Conservation (phyloP, 1,140 invertebrate genomes). For the Drosophila leontia region DNA sequence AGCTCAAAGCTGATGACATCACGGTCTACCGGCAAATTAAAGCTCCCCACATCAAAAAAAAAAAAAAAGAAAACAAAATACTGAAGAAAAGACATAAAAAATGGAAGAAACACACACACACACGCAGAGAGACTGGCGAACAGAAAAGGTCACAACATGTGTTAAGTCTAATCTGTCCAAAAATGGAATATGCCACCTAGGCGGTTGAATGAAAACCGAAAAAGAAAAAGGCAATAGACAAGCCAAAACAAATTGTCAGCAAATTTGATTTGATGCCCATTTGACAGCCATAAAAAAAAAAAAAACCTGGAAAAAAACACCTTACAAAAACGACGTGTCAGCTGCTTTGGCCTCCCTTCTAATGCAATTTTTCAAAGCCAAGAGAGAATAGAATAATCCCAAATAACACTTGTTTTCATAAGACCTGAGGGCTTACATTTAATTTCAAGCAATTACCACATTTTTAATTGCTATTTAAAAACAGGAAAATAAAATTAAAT, state of each 20-base stretch:
- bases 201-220: slow-evolving; percentile 15
- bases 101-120: slow-evolving; percentile 21
- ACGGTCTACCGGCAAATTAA: slow-evolving; percentile 70
- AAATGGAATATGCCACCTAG: slow-evolving; percentile 48
- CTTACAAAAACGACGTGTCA: slow-evolving; percentile 16
- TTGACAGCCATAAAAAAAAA: slow-evolving; percentile 24
- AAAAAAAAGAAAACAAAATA: slow-evolving; percentile 12
- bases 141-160: slow-evolving; percentile 51
- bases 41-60: slow-evolving; percentile 45
- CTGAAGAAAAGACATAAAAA: slow-evolving; percentile 18
- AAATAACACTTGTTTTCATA: slow-evolving; percentile 4
- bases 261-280: slow-evolving; percentile 47
- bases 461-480: neutral
- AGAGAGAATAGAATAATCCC: neutral
- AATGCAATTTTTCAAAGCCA: slow-evolving; percentile 6
- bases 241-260: slow-evolving; percentile 44
- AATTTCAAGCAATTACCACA: neutral
- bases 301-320: slow-evolving; percentile 3
- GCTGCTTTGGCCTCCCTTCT: neutral
- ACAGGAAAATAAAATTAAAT: neutral
- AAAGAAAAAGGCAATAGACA: slow-evolving; percentile 6
- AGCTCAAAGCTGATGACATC: slow-evolving; percentile 72
- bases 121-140: slow-evolving; percentile 13
- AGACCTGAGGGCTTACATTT: neutral
- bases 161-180: slow-evolving; percentile 58